phyloP scores from a whole-genome alignment of 2,113 vertebrate genomes.

The Lampris incognitus region DNA sequence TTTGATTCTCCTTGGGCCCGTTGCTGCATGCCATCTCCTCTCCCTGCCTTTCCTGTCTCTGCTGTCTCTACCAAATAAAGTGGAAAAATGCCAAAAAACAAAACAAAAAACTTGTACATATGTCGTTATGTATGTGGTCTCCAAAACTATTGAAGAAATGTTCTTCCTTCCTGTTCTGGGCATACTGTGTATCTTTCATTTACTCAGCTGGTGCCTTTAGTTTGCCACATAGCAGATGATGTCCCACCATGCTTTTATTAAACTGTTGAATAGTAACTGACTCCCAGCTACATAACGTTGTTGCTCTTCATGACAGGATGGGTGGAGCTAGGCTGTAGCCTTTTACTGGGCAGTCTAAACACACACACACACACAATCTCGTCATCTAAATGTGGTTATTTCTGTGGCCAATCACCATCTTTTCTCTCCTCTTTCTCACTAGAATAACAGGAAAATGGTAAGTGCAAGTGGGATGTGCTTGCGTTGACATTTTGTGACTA shows the following conservation, averaged over 20 bases:
- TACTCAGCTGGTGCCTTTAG: too few species aligned
- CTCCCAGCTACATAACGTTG: background rate
- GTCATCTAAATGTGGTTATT: background rate
- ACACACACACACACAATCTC: background rate
- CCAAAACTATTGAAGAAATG: too few species aligned
- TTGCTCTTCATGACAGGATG: background rate
- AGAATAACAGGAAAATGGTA: slow-evolving; percentile 93
- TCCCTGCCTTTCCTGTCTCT: too few species aligned
- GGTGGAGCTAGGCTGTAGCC: background rate
- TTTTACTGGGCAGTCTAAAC: background rate
- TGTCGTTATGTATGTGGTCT: too few species aligned
- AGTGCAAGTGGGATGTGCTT: slow-evolving; percentile 79
- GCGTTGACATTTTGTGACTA: background rate
- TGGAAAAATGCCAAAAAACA: too few species aligned
- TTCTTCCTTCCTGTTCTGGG: too few species aligned
- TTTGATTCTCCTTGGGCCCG: too few species aligned
- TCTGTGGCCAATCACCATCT: slow-evolving; percentile 67
- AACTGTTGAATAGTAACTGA: background rate
- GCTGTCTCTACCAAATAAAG: too few species aligned
- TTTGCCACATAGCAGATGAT: too few species aligned
- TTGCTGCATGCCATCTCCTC: too few species aligned
- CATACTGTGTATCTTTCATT: too few species aligned
- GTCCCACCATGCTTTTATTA: background rate
- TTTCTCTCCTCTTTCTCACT: slow-evolving; percentile 89
- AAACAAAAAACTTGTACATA: too few species aligned